These are phyloP conservation scores for Bubo scandiacus DNA, from an alignment of 2,113 vertebrate genomes.

Conservation along the genomic window DNA sequence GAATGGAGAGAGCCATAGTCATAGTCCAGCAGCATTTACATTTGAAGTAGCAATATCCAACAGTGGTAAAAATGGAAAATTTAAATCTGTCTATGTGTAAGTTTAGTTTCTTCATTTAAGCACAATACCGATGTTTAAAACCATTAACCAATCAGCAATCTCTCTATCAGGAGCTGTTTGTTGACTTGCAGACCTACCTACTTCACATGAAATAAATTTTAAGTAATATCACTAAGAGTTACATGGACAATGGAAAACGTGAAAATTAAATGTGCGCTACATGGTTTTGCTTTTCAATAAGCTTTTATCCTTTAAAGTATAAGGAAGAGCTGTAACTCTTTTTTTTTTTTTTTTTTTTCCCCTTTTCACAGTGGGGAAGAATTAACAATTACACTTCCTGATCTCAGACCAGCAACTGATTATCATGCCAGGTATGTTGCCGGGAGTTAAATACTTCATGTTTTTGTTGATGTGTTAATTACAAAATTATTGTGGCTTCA, in stretches of 20 bases:
- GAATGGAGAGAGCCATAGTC: constrained; percentile 68
- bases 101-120: constrained; percentile 70
- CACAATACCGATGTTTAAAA: constrained; percentile 46
- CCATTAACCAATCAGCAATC: constrained; percentile 10
- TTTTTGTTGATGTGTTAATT: background rate
- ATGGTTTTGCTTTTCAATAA: constrained; percentile 52
- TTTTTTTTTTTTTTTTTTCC: background rate
- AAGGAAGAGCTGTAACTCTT: background rate
- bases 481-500: background rate
- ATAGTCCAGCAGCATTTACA: constrained; percentile 68
- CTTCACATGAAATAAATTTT: constrained; percentile 48
- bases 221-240: constrained; percentile 43
- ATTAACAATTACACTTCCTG: constrained; percentile 71
- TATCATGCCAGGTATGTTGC: constrained; percentile 78
- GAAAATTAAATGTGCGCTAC: constrained; percentile 45
- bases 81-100: constrained; percentile 80
- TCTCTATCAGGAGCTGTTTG: constrained; percentile 52
- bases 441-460: background rate
- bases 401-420: constrained; percentile 78
- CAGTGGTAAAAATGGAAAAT: constrained; percentile 80
- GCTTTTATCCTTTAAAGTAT: background rate
- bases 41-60: constrained; percentile 82
- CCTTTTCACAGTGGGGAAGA: constrained; percentile 71
- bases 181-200: constrained; percentile 59
- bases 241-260: constrained; percentile 19